These are phyloP conservation scores for Pandemis heparana DNA, from an alignment of 2,888 invertebrate species.

Conservation along the genomic window DNA sequence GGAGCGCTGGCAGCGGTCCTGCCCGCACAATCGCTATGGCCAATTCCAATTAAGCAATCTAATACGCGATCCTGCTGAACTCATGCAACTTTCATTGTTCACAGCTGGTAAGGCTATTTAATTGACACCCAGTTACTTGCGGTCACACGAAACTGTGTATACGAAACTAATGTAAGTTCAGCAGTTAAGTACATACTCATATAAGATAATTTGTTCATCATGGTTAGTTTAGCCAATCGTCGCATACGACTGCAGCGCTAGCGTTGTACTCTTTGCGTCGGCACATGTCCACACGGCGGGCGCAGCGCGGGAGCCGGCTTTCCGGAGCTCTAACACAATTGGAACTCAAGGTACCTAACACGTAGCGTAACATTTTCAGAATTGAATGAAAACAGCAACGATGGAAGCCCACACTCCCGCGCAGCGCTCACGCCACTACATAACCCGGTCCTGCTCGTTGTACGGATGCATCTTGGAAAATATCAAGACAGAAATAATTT, in stretches of 20 bases:
- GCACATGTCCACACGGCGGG: slow-evolving; percentile 74
- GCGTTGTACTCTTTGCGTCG: slow-evolving; percentile 54
- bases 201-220: slow-evolving; percentile 62
- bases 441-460: slow-evolving; percentile 72
- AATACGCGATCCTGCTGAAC: slow-evolving; percentile 64
- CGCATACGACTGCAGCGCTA: slow-evolving; percentile 45
- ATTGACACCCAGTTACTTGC: slow-evolving; percentile 75
- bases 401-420: slow-evolving; percentile 55
- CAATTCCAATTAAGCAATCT: slow-evolving; percentile 66
- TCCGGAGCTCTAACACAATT: neutral
- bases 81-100: slow-evolving; percentile 67
- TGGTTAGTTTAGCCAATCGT: slow-evolving; percentile 45
- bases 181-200: slow-evolving; percentile 68
- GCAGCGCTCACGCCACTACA: slow-evolving; percentile 60
- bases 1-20: slow-evolving; percentile 66
- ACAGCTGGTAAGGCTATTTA: slow-evolving; percentile 77
- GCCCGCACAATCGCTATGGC: slow-evolving; percentile 53
- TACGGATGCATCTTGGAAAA: slow-evolving; percentile 75
- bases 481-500: slow-evolving; percentile 85
- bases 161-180: slow-evolving; percentile 73
- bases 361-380: slow-evolving; percentile 45
- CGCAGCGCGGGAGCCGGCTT: slow-evolving; percentile 48
- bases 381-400: slow-evolving; percentile 33
- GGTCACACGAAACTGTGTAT: slow-evolving; percentile 60
- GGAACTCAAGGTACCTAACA: slow-evolving; percentile 51